A percentile compares a stretch with the other conserved stretches of the same genome.
phyloP scores from a whole-genome alignment of 2,113 vertebrate genomes.

The Hippocampus abdominalis region DNA sequence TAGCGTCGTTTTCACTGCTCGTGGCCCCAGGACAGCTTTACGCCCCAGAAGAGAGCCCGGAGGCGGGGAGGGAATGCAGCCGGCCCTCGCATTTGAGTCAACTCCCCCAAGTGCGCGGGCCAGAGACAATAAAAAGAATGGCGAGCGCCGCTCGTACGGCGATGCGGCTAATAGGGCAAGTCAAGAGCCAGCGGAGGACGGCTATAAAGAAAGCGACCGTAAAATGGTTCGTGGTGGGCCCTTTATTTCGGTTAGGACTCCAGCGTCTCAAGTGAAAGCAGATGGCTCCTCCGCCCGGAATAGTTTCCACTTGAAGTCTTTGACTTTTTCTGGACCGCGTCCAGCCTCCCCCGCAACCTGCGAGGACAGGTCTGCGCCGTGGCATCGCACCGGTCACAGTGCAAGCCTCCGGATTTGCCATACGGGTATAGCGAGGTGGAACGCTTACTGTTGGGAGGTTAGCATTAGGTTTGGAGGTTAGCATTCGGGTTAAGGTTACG shows the following conservation, averaged over 20 bases:
- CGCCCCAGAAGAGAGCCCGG: not conserved
- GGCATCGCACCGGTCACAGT: not conserved
- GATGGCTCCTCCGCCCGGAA: not conserved
- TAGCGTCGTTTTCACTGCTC: not conserved
- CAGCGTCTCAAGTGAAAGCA: conserved; percentile 1
- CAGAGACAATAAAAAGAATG: conserved; percentile 1
- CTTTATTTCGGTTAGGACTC: conserved; percentile 3
- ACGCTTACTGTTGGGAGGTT: no score
- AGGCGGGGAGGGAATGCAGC: not conserved
- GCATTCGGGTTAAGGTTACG: not conserved
- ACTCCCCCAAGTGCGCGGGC: not conserved
- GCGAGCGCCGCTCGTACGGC: not conserved
- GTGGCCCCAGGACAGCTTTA: conserved; percentile 1
- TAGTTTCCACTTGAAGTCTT: conserved; percentile 9
- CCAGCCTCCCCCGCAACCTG: not conserved
- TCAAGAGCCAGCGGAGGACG: not conserved
- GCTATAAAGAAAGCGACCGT: not conserved
- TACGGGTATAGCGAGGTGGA: not conserved
- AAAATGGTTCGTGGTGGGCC: not conserved
- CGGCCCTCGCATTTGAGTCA: not conserved
- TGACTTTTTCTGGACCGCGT: not conserved
- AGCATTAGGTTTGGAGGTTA: not conserved
- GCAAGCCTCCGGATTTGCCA: not conserved
- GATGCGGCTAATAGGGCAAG: not conserved
- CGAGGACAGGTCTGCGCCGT: not conserved